Evolutionary conservation across 2,888 invertebrate species (phyloP), one percentile per base, ranked within the genome.

Genomic region (Gastracanthus pulcherrimus): DNA sequence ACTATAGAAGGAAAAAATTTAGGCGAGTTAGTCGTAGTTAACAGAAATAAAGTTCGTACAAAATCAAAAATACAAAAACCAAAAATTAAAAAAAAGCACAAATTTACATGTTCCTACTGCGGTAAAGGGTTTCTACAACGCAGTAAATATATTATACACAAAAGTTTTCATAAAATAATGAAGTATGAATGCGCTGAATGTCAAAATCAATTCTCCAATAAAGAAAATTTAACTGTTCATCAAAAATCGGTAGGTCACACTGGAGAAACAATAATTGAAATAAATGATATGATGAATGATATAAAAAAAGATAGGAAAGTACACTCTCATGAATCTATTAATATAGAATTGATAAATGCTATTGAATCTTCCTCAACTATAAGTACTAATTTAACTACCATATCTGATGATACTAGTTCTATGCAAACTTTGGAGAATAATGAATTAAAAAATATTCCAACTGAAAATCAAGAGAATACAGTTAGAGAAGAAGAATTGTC

Each of bases 11-110:
- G 94, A 3, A 92, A 92, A 85, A 92, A 93, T 89, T 88, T 93
- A 70, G 95, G 95, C 0, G 94, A 95, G 87, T 91, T 94, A 0
- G 93, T 95, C 11, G 92, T 95, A 19, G 93, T 95, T 2, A 93
- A 94, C 82, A 89, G 88, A 82, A 93, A 93, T 31, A 93, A 94
- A 84, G 93, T 93, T 0, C 92, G 94, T 23, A 93, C 94, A 0
- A 91, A 94, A 82, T 93, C 94, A 51, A 93, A 93, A 91, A 85
- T 86, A 64, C 83, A 90, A 71, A 88, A 71, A 80, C 67, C 80
- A 34, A 79, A 80, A 74, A 5, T 60, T 11, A 83, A 75, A 74
- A 87, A 86, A 86, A 92, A 91, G 83, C 89, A 90, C 41, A 92
- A 92, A 84, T 94, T 92, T 83, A 90, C 90, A 4, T 94, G 94